Evolutionary conservation across 2,888 invertebrate genomes (phyloP), one percentile per base, ranked within the genome.

Genomic region (Cephonodes hylas): DNA sequence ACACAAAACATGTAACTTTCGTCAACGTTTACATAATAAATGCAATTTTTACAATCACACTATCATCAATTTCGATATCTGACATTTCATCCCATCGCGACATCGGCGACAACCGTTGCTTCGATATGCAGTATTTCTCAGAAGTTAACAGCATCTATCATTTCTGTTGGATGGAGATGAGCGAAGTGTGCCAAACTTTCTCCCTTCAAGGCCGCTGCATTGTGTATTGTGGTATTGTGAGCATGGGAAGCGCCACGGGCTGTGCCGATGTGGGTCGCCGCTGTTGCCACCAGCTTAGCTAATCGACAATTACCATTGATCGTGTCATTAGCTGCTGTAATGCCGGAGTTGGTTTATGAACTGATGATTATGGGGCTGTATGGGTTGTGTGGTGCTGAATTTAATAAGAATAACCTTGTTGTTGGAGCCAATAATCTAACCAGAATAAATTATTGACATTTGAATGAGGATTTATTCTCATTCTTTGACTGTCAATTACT

Each of bases 171-270:
- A 44, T 23, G 42, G 65, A 57, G 60, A 38, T 63, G 63, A n/a
- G n/a, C n/a, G n/a, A 64, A 63, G 67, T 18, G 53, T 62, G 63
- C 57, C 60, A 60, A 66, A 77, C 79, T 79, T 78, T 79, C 79
- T 73, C 77, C 72, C 65, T 65, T 69, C 77, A 79, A 79, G 79
- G 79, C 76, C 79, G 75, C 59, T 61, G 59, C 61, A 75, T 75
- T 76, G 76, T 75, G 61, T 71, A 79, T 79, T 79, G 76, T 79
- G n/a, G n/a, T n/a, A n/a, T n/a, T n/a, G 46, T 53, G 31, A 38
- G 38, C 27, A 53, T 53, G 53, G 53, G 53, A 53, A 46, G 27
- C 53, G 27, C 8, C 31, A 38, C 53, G 53, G 38, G 53, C 27
- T 27, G 53, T 31, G 53, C 6, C 27, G 27, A 31, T 53, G 53